Conservation (phyloP, 2,797 vertebrate species). For the Erethizon dorsatum region DNA sequence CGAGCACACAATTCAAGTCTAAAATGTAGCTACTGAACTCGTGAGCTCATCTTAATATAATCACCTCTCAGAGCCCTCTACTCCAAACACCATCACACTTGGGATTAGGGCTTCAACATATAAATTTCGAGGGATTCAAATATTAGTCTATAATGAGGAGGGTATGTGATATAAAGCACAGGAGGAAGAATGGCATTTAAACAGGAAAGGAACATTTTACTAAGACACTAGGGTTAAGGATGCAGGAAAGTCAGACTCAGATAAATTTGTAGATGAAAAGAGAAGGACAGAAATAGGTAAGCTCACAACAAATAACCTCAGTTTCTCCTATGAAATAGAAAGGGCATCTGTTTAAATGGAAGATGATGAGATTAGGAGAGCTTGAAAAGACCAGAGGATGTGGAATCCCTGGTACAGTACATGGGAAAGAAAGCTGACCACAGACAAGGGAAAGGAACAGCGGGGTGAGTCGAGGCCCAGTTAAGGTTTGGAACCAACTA, state of each 20-base stretch:
- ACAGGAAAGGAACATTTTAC: background rate
- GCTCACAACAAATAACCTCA: background rate
- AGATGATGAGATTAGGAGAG: background rate
- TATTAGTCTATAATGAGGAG: background rate
- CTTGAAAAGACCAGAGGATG: background rate
- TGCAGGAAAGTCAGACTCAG: background rate
- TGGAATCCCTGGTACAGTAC: background rate
- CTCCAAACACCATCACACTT: background rate
- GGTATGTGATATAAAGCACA: background rate
- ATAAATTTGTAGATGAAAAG: background rate
- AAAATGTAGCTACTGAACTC: background rate
- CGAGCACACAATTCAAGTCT: background rate
- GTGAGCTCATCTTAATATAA: background rate
- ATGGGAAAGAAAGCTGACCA: background rate
- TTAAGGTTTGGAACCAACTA: background rate
- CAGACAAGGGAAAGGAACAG: background rate
- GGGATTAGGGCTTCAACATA: background rate
- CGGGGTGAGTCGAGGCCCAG: background rate
- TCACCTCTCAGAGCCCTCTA: background rate
- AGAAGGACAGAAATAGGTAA: conserved; percentile 12
- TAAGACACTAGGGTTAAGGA: background rate
- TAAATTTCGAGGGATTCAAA: background rate
- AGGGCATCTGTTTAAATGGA: background rate
- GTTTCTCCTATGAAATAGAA: conserved; percentile 12
- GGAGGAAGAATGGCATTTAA: conserved; percentile 38